Evolutionary conservation across 1,140 invertebrate genomes (phyloP).

Genomic region (Dryas iulia): DNA sequence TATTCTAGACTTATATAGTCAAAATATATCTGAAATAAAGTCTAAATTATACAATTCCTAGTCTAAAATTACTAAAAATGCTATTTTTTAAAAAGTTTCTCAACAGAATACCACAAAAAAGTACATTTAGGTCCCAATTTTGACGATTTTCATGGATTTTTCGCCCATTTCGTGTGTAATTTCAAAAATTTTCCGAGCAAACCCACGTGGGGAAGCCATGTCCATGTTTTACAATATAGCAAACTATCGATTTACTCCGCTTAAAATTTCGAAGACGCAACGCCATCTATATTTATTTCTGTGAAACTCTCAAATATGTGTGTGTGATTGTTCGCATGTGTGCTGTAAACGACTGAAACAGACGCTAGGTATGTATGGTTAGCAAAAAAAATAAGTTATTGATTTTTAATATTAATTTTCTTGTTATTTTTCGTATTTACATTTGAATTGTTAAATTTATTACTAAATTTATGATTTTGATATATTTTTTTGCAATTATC

Average conservation of each 20-base stretch:
- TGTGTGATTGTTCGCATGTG: conserved; percentile 36
- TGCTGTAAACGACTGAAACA: conserved; percentile 58
- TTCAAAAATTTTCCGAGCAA: background rate
- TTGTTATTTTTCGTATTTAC: no score
- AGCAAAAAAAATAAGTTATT: conserved; percentile 37
- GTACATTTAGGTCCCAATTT: background rate
- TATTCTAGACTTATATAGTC: background rate
- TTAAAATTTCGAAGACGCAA: conserved; percentile 29
- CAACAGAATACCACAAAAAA: background rate
- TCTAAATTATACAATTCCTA: background rate
- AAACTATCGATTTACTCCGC: conserved; percentile 36
- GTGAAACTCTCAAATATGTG: conserved; percentile 26
- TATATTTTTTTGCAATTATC: no score
- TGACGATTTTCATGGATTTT: background rate
- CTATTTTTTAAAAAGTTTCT: no score
- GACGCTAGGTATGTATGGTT: conserved; percentile 52
- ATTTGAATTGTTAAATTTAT: no score
- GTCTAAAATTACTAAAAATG: background rate
- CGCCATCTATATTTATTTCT: conserved; percentile 32
- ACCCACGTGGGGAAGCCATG: background rate
- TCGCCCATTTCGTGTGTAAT: background rate
- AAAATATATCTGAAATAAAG: background rate
- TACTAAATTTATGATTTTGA: no score
- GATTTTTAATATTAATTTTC: background rate
- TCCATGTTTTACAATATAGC: conserved; percentile 34